These are phyloP conservation scores for Netelia melanura DNA, from an alignment of 2,888 invertebrate genomes.

Conservation along the genomic window DNA sequence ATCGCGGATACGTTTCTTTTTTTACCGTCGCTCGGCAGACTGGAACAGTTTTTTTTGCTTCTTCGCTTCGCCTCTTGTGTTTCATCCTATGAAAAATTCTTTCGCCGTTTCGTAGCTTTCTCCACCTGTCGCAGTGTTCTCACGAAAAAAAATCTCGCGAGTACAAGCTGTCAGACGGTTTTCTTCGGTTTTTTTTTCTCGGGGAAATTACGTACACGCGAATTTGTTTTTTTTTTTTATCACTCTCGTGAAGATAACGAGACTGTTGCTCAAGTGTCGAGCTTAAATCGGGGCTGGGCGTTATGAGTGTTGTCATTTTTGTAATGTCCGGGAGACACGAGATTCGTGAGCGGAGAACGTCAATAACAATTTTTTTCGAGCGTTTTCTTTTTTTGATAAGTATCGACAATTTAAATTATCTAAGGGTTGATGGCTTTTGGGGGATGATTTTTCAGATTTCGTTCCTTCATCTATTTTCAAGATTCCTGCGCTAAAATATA, in stretches of 20 bases:
- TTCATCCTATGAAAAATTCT: neutral
- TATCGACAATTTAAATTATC: too few relatives aligned
- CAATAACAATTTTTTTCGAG: neutral
- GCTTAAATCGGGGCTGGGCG: neutral
- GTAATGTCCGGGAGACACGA: neutral
- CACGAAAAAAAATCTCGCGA: conserved; percentile 31
- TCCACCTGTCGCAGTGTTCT: conserved; percentile 29
- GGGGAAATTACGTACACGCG: conserved; percentile 16
- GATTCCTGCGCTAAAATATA: too few relatives aligned
- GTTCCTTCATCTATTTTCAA: too few relatives aligned
- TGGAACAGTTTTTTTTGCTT: neutral
- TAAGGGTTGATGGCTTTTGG: too few relatives aligned
- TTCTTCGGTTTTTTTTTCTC: conserved; percentile 4
- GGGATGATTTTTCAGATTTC: too few relatives aligned
- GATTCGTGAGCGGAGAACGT: neutral
- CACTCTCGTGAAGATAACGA: conserved; percentile 1
- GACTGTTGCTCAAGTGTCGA: neutral
- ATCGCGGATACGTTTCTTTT: neutral
- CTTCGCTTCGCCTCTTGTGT: neutral
- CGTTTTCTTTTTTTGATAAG: too few relatives aligned
- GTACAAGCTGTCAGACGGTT: conserved; percentile 25
- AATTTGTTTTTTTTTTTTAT: conserved; percentile 23
- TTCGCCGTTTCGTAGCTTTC: conserved; percentile 13
- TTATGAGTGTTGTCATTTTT: neutral
- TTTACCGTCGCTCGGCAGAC: neutral